Percentiles rank a stretch among this genome's conserved stretches.
Evolutionary conservation across 2,113 vertebrate genomes (phyloP).

Genomic region (Alligator mississippiensis): DNA sequence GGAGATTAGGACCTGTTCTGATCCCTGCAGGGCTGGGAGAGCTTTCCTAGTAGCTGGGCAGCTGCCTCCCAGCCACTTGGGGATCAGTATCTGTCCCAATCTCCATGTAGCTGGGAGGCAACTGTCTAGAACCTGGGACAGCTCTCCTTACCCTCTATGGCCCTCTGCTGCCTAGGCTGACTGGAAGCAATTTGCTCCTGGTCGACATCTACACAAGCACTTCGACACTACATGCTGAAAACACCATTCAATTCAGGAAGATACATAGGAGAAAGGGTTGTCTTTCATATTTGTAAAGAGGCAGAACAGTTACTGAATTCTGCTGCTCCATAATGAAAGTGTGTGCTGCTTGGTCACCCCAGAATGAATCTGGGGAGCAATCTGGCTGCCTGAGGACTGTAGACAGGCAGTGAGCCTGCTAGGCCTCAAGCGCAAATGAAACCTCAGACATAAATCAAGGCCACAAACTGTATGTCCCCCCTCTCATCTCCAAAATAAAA

Average conservation of each 20-base stretch:
- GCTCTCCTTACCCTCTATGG: too few relatives aligned
- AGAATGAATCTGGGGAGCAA: neutral
- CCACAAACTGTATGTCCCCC: fast-evolving
- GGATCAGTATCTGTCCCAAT: too few relatives aligned
- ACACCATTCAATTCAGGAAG: neutral
- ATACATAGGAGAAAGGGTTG: fast-evolving
- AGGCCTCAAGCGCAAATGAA: neutral
- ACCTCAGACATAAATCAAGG: fast-evolving
- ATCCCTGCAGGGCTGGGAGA: too few relatives aligned
- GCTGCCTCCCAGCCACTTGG: too few relatives aligned
- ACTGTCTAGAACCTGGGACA: too few relatives aligned
- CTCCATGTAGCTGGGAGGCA: too few relatives aligned
- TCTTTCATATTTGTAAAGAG: neutral
- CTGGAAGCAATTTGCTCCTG: too few relatives aligned
- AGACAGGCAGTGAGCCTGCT: neutral
- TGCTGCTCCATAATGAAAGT: neutral
- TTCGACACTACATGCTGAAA: neutral
- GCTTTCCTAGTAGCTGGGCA: too few relatives aligned
- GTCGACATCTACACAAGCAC: too few relatives aligned
- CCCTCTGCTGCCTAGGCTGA: too few relatives aligned
- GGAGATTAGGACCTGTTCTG: too few relatives aligned
- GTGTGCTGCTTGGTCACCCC: neutral
- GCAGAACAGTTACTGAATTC: neutral
- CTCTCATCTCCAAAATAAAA: fast-evolving
- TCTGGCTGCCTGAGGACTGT: fast-evolving